Evolutionary conservation across 2,888 invertebrate species (phyloP).

Genomic region (Globia sparganii): DNA sequence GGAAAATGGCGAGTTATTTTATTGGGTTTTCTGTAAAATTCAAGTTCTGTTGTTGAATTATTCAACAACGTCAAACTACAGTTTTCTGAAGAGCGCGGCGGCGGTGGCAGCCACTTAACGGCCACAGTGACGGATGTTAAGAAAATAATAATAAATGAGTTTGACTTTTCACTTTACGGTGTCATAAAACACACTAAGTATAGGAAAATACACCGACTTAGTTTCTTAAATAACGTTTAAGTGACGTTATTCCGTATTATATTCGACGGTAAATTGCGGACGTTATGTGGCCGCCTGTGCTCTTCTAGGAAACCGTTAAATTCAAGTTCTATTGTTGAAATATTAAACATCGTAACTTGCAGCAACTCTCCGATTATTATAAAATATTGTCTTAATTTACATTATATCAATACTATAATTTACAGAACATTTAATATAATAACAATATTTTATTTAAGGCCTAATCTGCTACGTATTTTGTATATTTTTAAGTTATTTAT

Average conservation of each 20-base stretch:
- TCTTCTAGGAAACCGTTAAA: not conserved
- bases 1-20: not conserved
- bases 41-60: not conserved
- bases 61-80: not conserved
- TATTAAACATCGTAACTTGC: not conserved
- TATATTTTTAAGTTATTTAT: conserved; percentile 68
- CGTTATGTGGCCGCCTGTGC: not conserved
- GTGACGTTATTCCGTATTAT: no score
- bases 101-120: not conserved
- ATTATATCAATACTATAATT: conserved; percentile 24
- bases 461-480: conserved; percentile 57
- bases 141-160: not conserved
- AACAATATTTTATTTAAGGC: conserved; percentile 57
- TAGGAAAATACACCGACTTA: no score
- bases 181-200: not conserved
- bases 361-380: not conserved
- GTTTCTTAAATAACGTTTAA: not conserved
- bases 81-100: not conserved
- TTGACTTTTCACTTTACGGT: not conserved
- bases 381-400: conserved; percentile 9
- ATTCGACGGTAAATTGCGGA: not conserved
- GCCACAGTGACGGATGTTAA: no score
- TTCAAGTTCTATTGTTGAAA: not conserved
- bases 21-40: not conserved
- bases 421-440: conserved; percentile 44